Base-by-base conservation (phyloP, 2,113 vertebrate genomes). In the Okapia johnstoni region DNA sequence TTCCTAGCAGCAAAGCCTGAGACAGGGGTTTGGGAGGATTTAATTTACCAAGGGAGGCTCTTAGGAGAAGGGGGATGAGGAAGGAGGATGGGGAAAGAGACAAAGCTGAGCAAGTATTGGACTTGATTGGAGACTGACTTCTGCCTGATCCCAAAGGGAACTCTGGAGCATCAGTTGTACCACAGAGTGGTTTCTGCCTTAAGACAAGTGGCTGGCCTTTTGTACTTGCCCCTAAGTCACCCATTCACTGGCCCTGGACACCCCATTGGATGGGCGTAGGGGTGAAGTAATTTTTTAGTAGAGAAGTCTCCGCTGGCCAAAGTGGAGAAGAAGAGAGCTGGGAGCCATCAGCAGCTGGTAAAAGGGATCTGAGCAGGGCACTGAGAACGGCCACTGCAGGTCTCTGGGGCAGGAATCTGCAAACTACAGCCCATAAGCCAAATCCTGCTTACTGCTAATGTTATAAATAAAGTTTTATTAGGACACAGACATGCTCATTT, bases 381-480 rank as follows among this genome's bases (percentile, higher is more conserved):
- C 21, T 3, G 36, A 30, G 1, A 76, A n/a, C 0, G 12, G 58
- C 50, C 30, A 25, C 28, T 81, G 1, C 4, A 50, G 10, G 21
- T 57, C 30, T 87, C 55, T n/a, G 36, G n/a, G 26, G 25, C 17
- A 43, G 16, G 52, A 55, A 17, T 43, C 70, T 60, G 46, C 23
- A 55, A 43, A 93, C 6, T 2, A 28, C 6, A 80, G 15, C 58
- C 48, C 1, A 0, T 3, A 19, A 52, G 48, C 17, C 52, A 57
- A 25, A 30, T 81, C 25, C 25, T 81, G 50, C 26, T n/a, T 55
- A 25, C 23, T 36, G 12, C 6, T 70, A 36, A n/a, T 80, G 92
- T 77, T 90, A 40, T 55, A 46, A 80, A 80, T 80, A 40, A 92
- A 48, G 58, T 60, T 92, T 94, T 96, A 73, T 57, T 84, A n/a